Conservation (phyloP, 2,888 invertebrate genomes). For the Apotomis turbidana region DNA sequence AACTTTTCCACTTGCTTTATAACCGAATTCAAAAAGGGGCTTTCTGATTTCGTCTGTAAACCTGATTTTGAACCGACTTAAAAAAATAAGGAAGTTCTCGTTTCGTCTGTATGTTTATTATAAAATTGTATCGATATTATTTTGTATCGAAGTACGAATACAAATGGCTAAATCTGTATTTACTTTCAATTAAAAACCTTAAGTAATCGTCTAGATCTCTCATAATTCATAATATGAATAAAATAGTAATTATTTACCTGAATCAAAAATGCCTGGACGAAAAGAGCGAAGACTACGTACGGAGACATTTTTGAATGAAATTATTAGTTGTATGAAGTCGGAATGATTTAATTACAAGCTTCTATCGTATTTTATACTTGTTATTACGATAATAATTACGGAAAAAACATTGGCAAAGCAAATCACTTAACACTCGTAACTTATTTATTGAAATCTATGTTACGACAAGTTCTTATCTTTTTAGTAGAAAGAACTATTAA, state of each 20-base stretch:
- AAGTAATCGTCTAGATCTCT: no score
- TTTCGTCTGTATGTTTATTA: no score
- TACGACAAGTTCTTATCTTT: slow-evolving; percentile 7
- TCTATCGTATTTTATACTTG: slow-evolving; percentile 10
- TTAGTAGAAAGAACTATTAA: slow-evolving; percentile 2
- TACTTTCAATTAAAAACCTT: no score
- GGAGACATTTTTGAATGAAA: slow-evolving; percentile 19
- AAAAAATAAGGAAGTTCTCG: no score
- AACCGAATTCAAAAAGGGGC: no score
- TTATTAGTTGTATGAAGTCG: not conserved
- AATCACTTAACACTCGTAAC: not conserved
- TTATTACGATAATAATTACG: slow-evolving; percentile 1
- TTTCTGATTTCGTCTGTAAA: no score
- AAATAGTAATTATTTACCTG: slow-evolving; percentile 15
- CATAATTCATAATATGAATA: no score
- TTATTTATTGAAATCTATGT: not conserved
- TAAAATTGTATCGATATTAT: no score
- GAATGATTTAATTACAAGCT: slow-evolving; percentile 8
- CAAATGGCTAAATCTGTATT: no score
- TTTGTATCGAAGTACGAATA: no score
- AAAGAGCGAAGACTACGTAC: slow-evolving; percentile 3
- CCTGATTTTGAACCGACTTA: no score
- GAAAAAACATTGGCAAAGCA: slow-evolving; percentile 1
- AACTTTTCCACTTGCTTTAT: no score
- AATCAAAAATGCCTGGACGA: slow-evolving; percentile 24